Base-by-base conservation (phyloP, 2,888 invertebrate species). In the Tetramorium bicarinatum region DNA sequence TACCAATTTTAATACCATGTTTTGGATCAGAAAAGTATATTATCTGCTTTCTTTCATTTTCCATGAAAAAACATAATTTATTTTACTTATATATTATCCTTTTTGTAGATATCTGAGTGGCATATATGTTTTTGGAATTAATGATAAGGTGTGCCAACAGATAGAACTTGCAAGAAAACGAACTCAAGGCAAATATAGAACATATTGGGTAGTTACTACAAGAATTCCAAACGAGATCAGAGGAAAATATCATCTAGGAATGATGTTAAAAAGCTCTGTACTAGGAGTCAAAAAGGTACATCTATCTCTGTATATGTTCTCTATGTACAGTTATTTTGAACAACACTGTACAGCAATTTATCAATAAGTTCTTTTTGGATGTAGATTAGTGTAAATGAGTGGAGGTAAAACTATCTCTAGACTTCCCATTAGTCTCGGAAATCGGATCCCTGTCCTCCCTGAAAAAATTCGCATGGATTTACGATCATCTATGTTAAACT, bases 131-230 rank as follows among this genome's bases (percentile, higher is more conserved):
- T 85, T 93, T 8, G 89, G 90, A 13, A 86, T 84, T 8, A 44
- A 88, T 34, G 0, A 80, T 0, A 47, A 62, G 6, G 54, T 91
- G 8, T 21, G 76, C 21, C 3, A 81, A 0, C 82, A 83, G 0
- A n/a, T 93, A 9, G 44, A 76, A 15, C 75, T 83, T 41, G 82
- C 91, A 3, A 9, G 83, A 13, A 8, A 0, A 0, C 84, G 84
- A 61, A 85, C 8, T 56, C 1, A 8, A 0, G 11, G 25, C 2
- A 44, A n/a, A 80, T 59, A 29, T 34, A 87, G 11, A 29, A 91
- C 85, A 3, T 93, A 91, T 72, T 93, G 92, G 92, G 47, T 85
- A 6, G 62, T 92, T 11, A 91, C 92, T 7, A 87, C 82, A 6
- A 79, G 69, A 44, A 18, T 85, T 34, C 91, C 92, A 15, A 85